Conservation (phyloP, 1,140 invertebrate genomes). For the Calephelis virginiensis region DNA sequence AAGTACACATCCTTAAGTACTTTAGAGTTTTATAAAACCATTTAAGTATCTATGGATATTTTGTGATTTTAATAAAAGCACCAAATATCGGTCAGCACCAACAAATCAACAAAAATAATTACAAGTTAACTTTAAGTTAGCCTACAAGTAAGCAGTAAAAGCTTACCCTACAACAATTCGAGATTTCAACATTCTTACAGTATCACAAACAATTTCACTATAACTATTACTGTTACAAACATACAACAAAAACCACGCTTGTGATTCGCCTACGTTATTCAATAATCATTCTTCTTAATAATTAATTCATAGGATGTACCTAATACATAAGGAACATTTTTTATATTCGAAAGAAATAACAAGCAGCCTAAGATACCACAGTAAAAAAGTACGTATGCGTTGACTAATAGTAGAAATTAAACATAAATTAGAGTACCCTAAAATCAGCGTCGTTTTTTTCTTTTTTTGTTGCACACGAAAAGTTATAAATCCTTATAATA, state of each 20-base stretch:
- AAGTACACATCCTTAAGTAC: too few relatives aligned
- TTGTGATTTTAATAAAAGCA: too few relatives aligned
- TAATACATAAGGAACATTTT: not conserved
- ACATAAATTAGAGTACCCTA: too few relatives aligned
- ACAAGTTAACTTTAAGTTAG: not conserved
- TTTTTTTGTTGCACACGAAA: too few relatives aligned
- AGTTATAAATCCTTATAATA: too few relatives aligned
- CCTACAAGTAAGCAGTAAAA: not conserved
- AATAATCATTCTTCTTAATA: slow-evolving; percentile 2
- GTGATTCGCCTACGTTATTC: not conserved
- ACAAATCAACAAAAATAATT: too few relatives aligned
- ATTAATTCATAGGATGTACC: not conserved
- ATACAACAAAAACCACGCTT: not conserved
- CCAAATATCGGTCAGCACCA: too few relatives aligned
- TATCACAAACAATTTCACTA: slow-evolving; percentile 13
- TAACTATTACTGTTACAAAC: slow-evolving; percentile 5
- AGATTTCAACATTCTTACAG: slow-evolving; percentile 3
- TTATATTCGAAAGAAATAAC: not conserved
- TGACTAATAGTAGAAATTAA: too few relatives aligned
- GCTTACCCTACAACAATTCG: not conserved
- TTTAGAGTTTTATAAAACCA: too few relatives aligned
- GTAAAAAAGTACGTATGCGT: not conserved
- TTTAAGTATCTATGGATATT: too few relatives aligned
- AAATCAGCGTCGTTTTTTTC: too few relatives aligned
- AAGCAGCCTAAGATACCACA: slow-evolving; percentile 1